Percentiles rank a stretch among this genome's conserved stretches.
phyloP scores from a whole-genome alignment of 2,113 vertebrate genomes.

The Martes martes region DNA sequence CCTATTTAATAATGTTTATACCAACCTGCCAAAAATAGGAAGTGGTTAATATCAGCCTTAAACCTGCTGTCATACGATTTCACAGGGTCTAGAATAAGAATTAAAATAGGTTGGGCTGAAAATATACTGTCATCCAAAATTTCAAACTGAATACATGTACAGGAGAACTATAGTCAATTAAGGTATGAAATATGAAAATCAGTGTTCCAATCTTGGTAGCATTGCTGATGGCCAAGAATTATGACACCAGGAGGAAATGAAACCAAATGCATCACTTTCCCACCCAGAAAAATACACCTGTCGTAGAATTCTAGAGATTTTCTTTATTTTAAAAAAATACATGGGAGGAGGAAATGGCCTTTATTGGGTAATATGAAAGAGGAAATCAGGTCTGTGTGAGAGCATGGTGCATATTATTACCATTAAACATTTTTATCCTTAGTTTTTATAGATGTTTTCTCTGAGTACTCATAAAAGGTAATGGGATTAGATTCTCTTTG shows the following conservation, averaged over 20 bases:
- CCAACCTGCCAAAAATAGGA: neutral
- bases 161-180: neutral
- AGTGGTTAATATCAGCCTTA: conserved; percentile 13
- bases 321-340: conserved; percentile 34
- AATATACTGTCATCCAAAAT: conserved; percentile 11
- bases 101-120: conserved; percentile 46
- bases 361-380: conserved; percentile 13
- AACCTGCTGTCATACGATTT: conserved; percentile 2
- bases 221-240: neutral
- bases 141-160: neutral
- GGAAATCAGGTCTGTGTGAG: conserved; percentile 11
- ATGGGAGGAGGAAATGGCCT: conserved; percentile 48
- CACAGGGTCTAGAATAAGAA: neutral
- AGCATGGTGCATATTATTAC: neutral
- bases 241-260: conserved; percentile 40
- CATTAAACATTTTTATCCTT: neutral
- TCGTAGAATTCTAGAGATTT: neutral
- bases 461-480: neutral
- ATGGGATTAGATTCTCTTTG: neutral
- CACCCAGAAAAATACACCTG: neutral
- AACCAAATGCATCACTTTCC: conserved; percentile 5
- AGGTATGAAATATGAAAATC: conserved; percentile 33
- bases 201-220: neutral
- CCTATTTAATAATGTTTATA: neutral
- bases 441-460: neutral